A percentile compares a stretch with the other conserved stretches of the same genome.
Conservation (phyloP, 2,113 vertebrate genomes). For the Varanus salvator region DNA sequence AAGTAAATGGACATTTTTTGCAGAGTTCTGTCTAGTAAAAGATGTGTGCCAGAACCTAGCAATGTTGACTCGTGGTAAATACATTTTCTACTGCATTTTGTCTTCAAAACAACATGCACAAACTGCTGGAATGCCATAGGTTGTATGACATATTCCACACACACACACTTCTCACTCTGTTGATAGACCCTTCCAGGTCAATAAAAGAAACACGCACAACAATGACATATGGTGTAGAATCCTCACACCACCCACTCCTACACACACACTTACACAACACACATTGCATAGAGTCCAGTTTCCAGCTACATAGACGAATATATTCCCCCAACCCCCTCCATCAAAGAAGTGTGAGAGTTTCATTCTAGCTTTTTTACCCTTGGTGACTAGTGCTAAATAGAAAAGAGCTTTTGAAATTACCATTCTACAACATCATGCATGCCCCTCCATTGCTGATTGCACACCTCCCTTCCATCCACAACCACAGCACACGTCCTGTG, state of each 20-base stretch:
- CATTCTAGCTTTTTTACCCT: background rate
- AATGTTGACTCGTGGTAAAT: background rate
- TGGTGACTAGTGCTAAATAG: background rate
- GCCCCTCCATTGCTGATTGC: background rate
- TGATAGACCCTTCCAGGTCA: background rate
- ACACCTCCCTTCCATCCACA: background rate
- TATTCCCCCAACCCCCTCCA: background rate
- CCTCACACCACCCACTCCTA: background rate
- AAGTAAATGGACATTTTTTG: background rate
- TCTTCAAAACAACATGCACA: background rate
- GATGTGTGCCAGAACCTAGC: background rate
- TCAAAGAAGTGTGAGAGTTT: background rate
- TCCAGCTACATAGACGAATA: background rate
- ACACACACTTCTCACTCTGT: background rate
- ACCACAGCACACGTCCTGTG: background rate
- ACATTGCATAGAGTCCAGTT: background rate
- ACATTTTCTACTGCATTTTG: background rate
- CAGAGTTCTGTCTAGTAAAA: constrained; percentile 46
- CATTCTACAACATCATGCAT: background rate
- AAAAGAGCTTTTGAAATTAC: background rate
- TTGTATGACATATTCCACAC: no score
- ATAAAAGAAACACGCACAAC: background rate
- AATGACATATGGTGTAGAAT: background rate
- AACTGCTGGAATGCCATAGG: no score
- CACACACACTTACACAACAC: no score